Evolutionary conservation across 2,797 vertebrate genomes (phyloP), one percentile per base, ranked within the genome.

Genomic region (Molothrus ater): DNA sequence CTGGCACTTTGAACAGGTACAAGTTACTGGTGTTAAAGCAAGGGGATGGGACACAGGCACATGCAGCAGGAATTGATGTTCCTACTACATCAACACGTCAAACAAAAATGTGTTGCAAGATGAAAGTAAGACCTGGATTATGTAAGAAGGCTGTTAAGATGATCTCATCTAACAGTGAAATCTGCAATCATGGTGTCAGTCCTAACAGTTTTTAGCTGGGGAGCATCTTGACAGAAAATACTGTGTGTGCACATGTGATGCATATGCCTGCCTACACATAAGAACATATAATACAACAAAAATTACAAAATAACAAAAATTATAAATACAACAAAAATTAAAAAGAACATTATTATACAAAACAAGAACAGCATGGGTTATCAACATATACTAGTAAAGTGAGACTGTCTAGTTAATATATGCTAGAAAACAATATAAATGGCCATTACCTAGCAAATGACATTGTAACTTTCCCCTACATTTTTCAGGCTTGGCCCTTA

Each of bases 161-260:
- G 5, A 70, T 73, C 34, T 82, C 36, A 71, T 43, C 57, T 32
- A 40, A 54, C 38, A 75, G 31, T 59, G 68, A 79, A 88, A 90
- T 81, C 76, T 93, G 51, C 26, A 86, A 60, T 86, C 43, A 31
- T 4, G 4, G 57, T 61, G 28, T 28, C 50, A 73, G n/a, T 48
- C 75, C 40, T 51, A 50, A 36, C 5, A 7, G 1, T 28, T 76
- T 89, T 57, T 48, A 82, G 25, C 65, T 57, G 25, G 43, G 36
- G 38, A 80, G 36, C 28, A 74, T 78, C 51, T 93, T 43, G 51
- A 22, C 40, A 53, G 43, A 90, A 90, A 84, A 60, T 31, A 21
- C 4, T 47, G 20, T 43, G 22, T 40, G 24, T 20, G 47, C 5
- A 10, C 0, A 0, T 4, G 7, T 47, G 32, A 24, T 81, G 59